Conservation (phyloP, 92 coral and sea anemone species). For the Heteractis magnifica region DNA sequence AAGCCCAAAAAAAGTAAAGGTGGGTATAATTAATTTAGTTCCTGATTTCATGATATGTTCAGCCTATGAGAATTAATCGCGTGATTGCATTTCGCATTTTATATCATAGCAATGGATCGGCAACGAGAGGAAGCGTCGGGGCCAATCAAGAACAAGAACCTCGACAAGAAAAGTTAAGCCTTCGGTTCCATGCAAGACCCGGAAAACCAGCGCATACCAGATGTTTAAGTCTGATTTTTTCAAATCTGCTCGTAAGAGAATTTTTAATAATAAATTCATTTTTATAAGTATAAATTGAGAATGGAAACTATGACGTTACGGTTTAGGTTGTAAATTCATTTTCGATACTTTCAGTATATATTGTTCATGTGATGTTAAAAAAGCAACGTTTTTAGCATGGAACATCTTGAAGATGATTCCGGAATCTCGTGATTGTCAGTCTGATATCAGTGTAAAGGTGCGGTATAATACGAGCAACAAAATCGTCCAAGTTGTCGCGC, state of each 20-base stretch:
- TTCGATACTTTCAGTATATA: no score
- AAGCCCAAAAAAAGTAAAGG: background rate
- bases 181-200: slow-evolving; percentile 4
- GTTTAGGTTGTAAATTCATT: no score
- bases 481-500: no score
- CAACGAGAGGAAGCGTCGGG: slow-evolving; percentile 22
- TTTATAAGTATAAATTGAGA: no score
- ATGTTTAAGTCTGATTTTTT: slow-evolving; percentile 14
- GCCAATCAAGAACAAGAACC: slow-evolving; percentile 10
- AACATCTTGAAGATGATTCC: no score
- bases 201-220: slow-evolving; percentile 13
- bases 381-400: no score
- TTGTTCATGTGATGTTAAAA: no score
- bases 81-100: background rate
- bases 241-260: background rate
- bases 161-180: slow-evolving; percentile 1
- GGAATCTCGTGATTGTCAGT: no score
- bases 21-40: background rate
- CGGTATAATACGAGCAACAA: no score
- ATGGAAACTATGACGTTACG: no score
- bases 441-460: no score
- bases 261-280: background rate
- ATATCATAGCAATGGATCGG: slow-evolving; percentile 23
- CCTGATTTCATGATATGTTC: background rate
- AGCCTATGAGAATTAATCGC: background rate